phyloP scores from a whole-genome alignment of 2,113 vertebrate species.

The Halichoeres trimaculatus region DNA sequence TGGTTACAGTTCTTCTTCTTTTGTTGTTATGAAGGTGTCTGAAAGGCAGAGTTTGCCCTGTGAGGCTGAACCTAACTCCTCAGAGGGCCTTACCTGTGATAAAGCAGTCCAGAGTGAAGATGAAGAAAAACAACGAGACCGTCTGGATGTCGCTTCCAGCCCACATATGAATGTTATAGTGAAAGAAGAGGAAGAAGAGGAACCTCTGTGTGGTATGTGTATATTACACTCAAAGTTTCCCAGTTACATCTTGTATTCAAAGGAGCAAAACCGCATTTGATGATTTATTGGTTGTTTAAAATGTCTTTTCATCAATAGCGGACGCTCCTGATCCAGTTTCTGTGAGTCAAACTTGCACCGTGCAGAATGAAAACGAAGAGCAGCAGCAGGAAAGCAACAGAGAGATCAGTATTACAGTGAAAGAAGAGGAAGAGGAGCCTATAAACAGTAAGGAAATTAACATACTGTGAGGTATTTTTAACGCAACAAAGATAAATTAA shows the following conservation, averaged over 20 bases:
- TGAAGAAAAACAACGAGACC: background rate
- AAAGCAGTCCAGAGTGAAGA: constrained; percentile 23
- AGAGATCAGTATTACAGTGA: constrained; percentile 64
- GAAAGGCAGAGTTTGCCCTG: constrained; percentile 19
- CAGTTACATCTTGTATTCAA: background rate
- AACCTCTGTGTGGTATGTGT: constrained; percentile 68
- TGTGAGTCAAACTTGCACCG: constrained; percentile 28
- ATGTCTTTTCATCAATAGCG: constrained; percentile 28
- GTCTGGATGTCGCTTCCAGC: constrained; percentile 4
- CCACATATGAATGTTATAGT: constrained; percentile 70
- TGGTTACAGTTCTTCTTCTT: background rate
- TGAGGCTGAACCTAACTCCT: constrained; percentile 5
- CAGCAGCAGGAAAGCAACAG: constrained; percentile 44
- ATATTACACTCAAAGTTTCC: background rate
- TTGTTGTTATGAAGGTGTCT: constrained; percentile 35
- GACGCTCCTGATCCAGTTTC: constrained; percentile 33
- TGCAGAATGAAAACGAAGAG: constrained; percentile 28
- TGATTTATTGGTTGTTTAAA: background rate
- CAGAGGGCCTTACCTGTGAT: constrained; percentile 33
- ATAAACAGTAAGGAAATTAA: constrained; percentile 57
- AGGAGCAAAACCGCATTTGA: background rate
- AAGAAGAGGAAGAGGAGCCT: constrained; percentile 69
- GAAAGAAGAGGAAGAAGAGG: constrained; percentile 77
- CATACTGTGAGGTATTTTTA: background rate
- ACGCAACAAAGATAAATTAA: no score